Evolutionary conservation across 1,140 invertebrate species (phyloP).

Genomic region (Zophobas morio): DNA sequence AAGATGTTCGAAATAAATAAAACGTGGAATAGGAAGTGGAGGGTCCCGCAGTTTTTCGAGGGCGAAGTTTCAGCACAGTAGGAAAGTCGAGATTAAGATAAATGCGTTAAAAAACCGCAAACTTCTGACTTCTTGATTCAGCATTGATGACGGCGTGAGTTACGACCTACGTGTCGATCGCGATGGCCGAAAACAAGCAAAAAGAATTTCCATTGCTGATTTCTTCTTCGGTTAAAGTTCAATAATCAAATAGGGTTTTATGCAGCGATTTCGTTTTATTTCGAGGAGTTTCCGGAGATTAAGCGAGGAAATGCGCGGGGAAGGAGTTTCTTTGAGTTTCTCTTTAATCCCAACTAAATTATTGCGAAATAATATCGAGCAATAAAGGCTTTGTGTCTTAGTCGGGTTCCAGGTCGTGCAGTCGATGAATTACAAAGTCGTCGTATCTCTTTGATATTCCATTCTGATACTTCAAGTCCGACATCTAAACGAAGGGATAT

Average conservation of each 20-base stretch:
- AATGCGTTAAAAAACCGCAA: constrained; percentile 50
- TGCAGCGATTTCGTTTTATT: constrained; percentile 16
- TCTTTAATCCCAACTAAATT: constrained; percentile 18
- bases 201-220: constrained; percentile 42
- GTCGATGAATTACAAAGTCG: constrained; percentile 38
- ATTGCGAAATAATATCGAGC: constrained; percentile 34
- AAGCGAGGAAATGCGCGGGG: neutral
- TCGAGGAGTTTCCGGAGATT: neutral
- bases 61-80: constrained; percentile 17
- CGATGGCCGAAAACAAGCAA: constrained; percentile 24
- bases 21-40: constrained; percentile 22
- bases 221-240: constrained; percentile 26
- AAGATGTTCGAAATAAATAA: constrained; percentile 33
- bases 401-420: constrained; percentile 15
- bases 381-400: constrained; percentile 24
- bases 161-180: constrained; percentile 42
- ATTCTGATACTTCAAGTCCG: constrained; percentile 40
- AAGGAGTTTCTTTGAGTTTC: constrained; percentile 21
- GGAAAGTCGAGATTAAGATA: constrained; percentile 47
- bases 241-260: constrained; percentile 2
- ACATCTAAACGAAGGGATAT: constrained; percentile 33
- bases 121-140: constrained; percentile 48
- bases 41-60: constrained; percentile 18
- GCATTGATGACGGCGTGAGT: constrained; percentile 48
- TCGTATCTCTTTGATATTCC: constrained; percentile 39